Evolutionary conservation across 2,797 vertebrate species (phyloP), one percentile per base, ranked within the genome.

Genomic region (Cirrhinus molitorella): DNA sequence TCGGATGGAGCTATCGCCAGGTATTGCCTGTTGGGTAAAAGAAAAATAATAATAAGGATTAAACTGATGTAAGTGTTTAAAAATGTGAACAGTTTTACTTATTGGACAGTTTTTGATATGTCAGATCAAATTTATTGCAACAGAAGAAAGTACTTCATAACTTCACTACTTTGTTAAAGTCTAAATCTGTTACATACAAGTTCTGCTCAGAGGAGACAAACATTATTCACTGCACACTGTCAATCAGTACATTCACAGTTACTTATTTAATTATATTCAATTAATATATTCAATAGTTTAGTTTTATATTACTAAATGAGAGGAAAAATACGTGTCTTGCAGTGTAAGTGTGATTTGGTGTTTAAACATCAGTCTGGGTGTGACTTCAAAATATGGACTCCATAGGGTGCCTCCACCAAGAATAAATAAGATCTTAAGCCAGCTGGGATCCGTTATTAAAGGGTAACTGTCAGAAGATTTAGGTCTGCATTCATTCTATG

Each of bases 1-100:
- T 89, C 95, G 91, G 11, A 80, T 91, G 3, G 94, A 96, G 92
- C 93, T 92, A 73, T 96, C 94, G 25, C 95, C 96, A 0, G 96
- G 93, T 47, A 73, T 84, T 23, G 61, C 92, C 97, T 98, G 91
- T 86, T 93, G 94, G 72, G 88, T 77, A 67, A 55, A 28, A 53
- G 37, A 71, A 23, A 84, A 23, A 84, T 7, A 47, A 10, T 5
- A 25, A 23, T 59, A 17, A 63, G 59, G 55, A 55, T 72, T 25
- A 65, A 53, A 25, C 14, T 6, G 31, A 51, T n/a, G 40, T 6
- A 9, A 11, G 23, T 45, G 25, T 82, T n/a, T n/a, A n/a, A n/a
- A n/a, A n/a, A n/a, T n/a, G n/a, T n/a, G n/a, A n/a, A n/a, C n/a
- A n/a, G n/a, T 74, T 71, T n/a, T 25, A 73, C 23, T 34, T 25